Base-by-base conservation (phyloP, 1,140 invertebrate species). In the Sitobion miscanthi region DNA sequence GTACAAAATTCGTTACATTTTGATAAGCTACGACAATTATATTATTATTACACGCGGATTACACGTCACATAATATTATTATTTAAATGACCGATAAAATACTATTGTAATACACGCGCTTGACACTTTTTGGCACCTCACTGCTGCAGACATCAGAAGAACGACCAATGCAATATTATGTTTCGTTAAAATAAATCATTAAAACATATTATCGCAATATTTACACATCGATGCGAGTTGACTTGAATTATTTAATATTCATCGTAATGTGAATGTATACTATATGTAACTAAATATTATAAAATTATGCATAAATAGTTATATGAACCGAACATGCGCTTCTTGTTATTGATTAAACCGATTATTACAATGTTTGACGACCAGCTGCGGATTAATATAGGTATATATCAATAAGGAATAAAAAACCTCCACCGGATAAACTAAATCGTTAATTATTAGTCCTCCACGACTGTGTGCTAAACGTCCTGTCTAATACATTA, bases 401-500 rank as follows among this genome's bases (percentile, higher is more conserved):
- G 62, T 77, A 17, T 42, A 42, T 77, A n/a, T 77, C 30, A n/a
- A 77, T 77, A n/a, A 77, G 62, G n/a, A 77, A 77, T 77, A 20
- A 30, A 77, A 77, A 35, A 77, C n/a, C n/a, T 77, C n/a, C n/a
- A 30, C n/a, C 5, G 14, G 11, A 77, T 77, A 77, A 77, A 77
- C 30, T n/a, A n/a, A 77, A 77, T 77, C 62, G 62, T 77, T 77
- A 35, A 77, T 77, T 77, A 77, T n/a, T 77, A 77, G 62, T 77
- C 62, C 62, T 77, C 62, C 14, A 1, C 0, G 62, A n/a, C 62
- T 14, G n/a, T 14, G n/a, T 77, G n/a, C 4, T 77, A 77, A 30
- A 77, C 30, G 42, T 42, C 42, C 62, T 77, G n/a, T 77, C 30
- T n/a, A 77, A 77, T 77, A 77, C 14, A 77, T 77, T 17, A n/a